Conservation (phyloP, 2,113 vertebrate species). For the Euleptes europaea region DNA sequence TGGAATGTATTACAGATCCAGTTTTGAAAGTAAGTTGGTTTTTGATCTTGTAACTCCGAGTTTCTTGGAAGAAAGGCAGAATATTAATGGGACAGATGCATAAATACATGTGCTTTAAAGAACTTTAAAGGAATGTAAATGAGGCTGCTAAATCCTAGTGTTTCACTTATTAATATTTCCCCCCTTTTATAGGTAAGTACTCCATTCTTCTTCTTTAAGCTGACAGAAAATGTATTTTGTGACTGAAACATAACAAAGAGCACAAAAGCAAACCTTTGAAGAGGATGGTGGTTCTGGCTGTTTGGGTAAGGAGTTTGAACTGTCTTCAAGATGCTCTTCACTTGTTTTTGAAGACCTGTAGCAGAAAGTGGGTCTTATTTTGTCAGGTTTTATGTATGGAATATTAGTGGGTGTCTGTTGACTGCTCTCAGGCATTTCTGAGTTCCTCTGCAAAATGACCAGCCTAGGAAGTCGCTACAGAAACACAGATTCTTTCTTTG, state of each 20-base stretch:
- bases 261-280: slow-evolving; percentile 42
- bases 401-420: not conserved
- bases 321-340: not conserved
- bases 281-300: not conserved
- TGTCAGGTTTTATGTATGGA: not conserved
- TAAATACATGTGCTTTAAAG: not conserved
- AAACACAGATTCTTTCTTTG: not conserved
- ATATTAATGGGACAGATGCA: not conserved
- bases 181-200: slow-evolving; percentile 72
- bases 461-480: not conserved
- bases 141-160: not conserved
- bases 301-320: slow-evolving; percentile 51
- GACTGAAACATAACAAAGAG: slow-evolving; percentile 24
- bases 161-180: slow-evolving; percentile 44
- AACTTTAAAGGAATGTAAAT: not conserved
- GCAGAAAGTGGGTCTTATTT: not conserved
- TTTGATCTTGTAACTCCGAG: not conserved
- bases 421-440: not conserved
- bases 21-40: not conserved
- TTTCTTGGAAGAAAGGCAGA: not conserved
- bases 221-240: slow-evolving; percentile 51
- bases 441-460: not conserved
- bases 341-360: not conserved
- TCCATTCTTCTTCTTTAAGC: slow-evolving; percentile 55
- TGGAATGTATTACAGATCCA: not conserved